phyloP scores from a whole-genome alignment of 2,797 vertebrate species.

The Lateolabrax maculatus region DNA sequence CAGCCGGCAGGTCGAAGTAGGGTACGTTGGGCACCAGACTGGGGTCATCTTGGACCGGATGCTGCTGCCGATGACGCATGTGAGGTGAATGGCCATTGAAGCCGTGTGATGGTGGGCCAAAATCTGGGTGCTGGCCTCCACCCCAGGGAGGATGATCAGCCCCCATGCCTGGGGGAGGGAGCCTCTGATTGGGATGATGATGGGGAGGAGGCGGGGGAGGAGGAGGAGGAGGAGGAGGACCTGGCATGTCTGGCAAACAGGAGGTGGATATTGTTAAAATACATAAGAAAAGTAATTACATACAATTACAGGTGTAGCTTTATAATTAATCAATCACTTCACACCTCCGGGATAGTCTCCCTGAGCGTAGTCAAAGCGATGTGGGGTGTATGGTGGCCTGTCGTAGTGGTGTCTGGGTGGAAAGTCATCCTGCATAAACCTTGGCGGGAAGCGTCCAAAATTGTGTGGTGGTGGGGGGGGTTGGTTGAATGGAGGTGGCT shows the following conservation, averaged over 20 bases:
- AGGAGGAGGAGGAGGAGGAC: constrained; percentile 93
- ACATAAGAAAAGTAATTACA: background rate
- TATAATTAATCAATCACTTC: background rate
- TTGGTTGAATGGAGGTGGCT: constrained; percentile 97
- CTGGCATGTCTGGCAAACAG: constrained; percentile 88
- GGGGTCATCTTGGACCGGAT: constrained; percentile 94
- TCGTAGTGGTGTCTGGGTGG: constrained; percentile 96
- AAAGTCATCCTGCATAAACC: constrained; percentile 98
- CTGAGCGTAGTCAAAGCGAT: constrained; percentile 96
- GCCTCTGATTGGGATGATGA: constrained; percentile 94
- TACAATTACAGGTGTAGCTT: background rate
- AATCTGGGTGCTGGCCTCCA: constrained; percentile 93
- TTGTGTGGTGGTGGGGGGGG: constrained; percentile 93
- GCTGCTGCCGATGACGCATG: constrained; percentile 92
- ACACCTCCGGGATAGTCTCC: constrained; percentile 94
- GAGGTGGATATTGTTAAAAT: background rate
- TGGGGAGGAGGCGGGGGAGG: constrained; percentile 96
- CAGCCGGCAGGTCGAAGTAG: constrained; percentile 97
- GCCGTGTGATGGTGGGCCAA: constrained; percentile 94
- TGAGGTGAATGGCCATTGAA: constrained; percentile 98
- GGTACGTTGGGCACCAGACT: constrained; percentile 98
- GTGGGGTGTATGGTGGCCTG: constrained; percentile 92
- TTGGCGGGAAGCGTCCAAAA: constrained; percentile 96
- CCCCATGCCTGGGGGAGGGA: constrained; percentile 93
- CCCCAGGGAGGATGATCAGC: constrained; percentile 95